Base-by-base conservation (phyloP, 2,888 invertebrate genomes). In the Lathronympha strigana region DNA sequence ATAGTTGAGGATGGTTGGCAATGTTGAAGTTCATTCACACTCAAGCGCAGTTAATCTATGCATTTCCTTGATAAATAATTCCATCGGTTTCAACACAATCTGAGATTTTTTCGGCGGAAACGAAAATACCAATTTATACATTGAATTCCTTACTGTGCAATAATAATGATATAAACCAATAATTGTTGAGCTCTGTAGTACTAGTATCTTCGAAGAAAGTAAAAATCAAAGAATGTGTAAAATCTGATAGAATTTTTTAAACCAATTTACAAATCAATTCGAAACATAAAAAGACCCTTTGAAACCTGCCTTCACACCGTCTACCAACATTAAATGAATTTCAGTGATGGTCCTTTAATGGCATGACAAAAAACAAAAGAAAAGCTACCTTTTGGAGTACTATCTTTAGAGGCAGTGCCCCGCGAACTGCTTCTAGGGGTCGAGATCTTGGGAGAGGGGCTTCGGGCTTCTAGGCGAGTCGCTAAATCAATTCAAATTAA, bases 381-480 rank as follows among this genome's bases (percentile, higher is more conserved):
- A 67, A 43, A 33, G 61, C 74, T 86, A 91, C 92, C 88, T 90
- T 92, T 92, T 36, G 88, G 87, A 64, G 89, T 88, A 74, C 76
- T 86, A 79, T 92, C 90, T 83, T 90, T 90, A 64, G 88, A 88
- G 58, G 84, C 80, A 67, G 87, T 87, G 70, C 90, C 89, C 72
- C 88, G 87, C 73, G 90, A 90, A 76, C 82, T 83, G 77, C 90
- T 89, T 76, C 87, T 86, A 73, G 90, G 87, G 67, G 88, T 88
- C 19, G 86, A 83, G 61, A 85, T 79, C 77, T 87, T 90, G 72
- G 89, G 88, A 61, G 92, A 90, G 57, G 86, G 86, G 70, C 87
- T 89, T 74, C 85, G 77, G 23, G 80, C 82, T 81, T 88, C 92
- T 89, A 80, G 67, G 80, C 74, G 70, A 19, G 40, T 50, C n/a